Base-by-base conservation (phyloP, 2,797 vertebrate species). In the Myiotriccus ornatus region DNA sequence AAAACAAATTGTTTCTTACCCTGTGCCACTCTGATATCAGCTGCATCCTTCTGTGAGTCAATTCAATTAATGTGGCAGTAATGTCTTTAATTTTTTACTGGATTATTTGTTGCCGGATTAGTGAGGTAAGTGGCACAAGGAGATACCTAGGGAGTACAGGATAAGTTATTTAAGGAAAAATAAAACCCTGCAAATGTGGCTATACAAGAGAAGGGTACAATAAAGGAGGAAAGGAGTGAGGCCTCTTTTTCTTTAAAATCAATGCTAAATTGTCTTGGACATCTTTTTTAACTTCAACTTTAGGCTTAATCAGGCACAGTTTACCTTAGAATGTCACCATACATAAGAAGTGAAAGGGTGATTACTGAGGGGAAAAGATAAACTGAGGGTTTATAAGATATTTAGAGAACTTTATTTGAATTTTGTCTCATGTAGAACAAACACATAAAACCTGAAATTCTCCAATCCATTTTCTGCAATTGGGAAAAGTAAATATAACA, bases 21-120 rank as follows among this genome's bases (percentile, higher is more conserved):
- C 10, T 57, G 28, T 2, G 0, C 18, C 34, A 44, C 10, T 65
- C 37, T 60, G 21, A 15, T 43, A 20, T 14, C 0, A 1, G 5
- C 20, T 60, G 20, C 9, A 65, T 52, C 4, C 9, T 84, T 73
- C 1, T 1, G 12, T 63, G 27, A 52, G 10, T 21, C 11, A 60
- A 35, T 49, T 78, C 24, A 49, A 55, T 4, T 79, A 15, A 20
- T 30, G 44, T 52, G 20, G 28, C 28, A 73, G 20, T 68, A 79
- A 34, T 13, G 4, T 16, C n/a, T 80, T 52, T 6, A 14, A 24
- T 60, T 63, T 67, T 62, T 56, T 57, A 32, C 21, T 50, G 11
- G 4, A 39, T 67, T 79, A 39, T 20, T 64, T 49, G 7, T 62
- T 77, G 20, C 43, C 49, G 28, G 13, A 44, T 44, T 47, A 49